A percentile compares a stretch with the other conserved stretches of the same genome.
phyloP scores from a whole-genome alignment of 2,113 vertebrate species.

The Pongo pygmaeus region DNA sequence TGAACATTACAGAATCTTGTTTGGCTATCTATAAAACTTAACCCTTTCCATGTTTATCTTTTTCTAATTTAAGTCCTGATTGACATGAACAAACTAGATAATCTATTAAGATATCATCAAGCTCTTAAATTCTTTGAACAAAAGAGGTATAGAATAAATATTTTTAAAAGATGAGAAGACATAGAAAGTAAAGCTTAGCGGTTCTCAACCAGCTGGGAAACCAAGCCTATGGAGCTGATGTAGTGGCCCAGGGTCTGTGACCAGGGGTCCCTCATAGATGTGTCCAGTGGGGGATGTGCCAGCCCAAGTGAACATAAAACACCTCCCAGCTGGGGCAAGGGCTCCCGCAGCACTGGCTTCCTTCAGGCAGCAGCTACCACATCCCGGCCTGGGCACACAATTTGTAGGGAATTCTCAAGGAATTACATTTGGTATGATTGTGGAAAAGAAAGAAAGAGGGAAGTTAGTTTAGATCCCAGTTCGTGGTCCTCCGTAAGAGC shows the following conservation, averaged over 20 bases:
- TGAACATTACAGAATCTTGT: neutral
- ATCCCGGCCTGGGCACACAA: neutral
- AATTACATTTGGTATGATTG: neutral
- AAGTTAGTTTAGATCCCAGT: neutral
- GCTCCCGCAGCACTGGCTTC: neutral
- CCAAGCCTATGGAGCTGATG: neutral
- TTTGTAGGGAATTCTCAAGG: neutral
- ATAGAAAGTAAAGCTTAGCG: neutral
- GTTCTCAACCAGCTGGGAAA: neutral
- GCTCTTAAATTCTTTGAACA: conserved; percentile 24
- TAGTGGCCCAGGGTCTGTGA: no score
- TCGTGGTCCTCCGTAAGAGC: neutral
- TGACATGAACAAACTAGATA: neutral
- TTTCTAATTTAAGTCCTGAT: neutral
- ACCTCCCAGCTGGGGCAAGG: neutral
- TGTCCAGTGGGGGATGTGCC: neutral
- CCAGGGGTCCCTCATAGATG: neutral
- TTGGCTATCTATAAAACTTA: neutral
- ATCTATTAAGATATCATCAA: neutral
- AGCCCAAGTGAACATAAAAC: neutral
- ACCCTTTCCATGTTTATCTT: neutral
- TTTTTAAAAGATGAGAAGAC: neutral
- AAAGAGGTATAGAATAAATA: neutral
- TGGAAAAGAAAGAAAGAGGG: neutral
- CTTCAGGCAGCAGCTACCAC: neutral